phyloP scores from a whole-genome alignment of 2,113 vertebrate genomes.

The Prionailurus bengalensis region DNA sequence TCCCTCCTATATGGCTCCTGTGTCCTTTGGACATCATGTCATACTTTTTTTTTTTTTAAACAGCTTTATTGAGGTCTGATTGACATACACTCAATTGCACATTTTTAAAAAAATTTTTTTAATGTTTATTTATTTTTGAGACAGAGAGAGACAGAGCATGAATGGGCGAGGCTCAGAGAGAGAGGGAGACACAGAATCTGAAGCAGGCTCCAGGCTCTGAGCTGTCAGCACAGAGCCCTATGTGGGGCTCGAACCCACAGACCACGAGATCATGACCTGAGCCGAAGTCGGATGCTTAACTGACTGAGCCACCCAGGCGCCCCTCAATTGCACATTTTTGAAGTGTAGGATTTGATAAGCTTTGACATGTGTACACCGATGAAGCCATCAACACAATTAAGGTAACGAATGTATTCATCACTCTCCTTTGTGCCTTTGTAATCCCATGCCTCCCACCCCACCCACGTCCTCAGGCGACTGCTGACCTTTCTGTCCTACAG shows the following conservation, averaged over 20 bases:
- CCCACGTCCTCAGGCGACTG: background rate
- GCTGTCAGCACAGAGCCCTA: too few species aligned
- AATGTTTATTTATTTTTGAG: too few species aligned
- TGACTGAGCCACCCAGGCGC: too few species aligned
- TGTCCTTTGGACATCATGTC: background rate
- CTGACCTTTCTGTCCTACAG: background rate
- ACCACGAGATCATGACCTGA: too few species aligned
- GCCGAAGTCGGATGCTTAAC: too few species aligned
- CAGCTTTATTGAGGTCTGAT: background rate
- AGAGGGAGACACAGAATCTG: too few species aligned
- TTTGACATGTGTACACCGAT: background rate
- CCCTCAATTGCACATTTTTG: background rate
- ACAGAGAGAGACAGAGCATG: too few species aligned
- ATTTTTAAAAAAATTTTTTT: too few species aligned
- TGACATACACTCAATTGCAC: background rate
- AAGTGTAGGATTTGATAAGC: background rate
- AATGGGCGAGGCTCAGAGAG: too few species aligned
- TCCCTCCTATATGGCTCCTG: background rate
- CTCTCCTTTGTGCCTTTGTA: background rate
- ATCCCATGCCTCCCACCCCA: background rate
- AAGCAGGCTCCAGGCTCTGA: too few species aligned
- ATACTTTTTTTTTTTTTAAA: background rate
- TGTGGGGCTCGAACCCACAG: too few species aligned
- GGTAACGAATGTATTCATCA: background rate
- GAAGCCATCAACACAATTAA: background rate